These are phyloP conservation scores for Apodemia mormo DNA, from an alignment of 2,888 invertebrate genomes.

Conservation along the genomic window DNA sequence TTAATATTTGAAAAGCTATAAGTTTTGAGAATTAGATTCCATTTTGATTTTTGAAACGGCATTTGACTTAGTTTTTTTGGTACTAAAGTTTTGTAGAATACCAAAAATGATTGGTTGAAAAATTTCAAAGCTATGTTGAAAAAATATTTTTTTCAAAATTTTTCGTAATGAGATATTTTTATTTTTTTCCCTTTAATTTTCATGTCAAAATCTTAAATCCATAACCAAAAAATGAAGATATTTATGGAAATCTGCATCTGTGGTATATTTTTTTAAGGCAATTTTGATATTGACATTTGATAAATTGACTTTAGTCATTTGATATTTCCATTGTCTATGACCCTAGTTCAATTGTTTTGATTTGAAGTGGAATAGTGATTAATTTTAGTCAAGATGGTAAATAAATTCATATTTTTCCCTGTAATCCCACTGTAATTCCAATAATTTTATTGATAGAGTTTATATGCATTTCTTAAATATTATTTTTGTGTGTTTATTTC, in stretches of 20 bases:
- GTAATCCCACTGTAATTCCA: conserved; percentile 48
- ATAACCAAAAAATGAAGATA: no score
- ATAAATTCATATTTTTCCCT: conserved; percentile 51
- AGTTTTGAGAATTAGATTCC: no score
- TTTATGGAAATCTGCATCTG: neutral
- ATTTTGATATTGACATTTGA: conserved; percentile 22
- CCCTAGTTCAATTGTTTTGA: neutral
- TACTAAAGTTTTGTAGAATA: no score
- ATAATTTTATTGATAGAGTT: neutral
- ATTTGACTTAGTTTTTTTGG: no score
- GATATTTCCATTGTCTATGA: neutral
- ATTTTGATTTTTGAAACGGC: no score
- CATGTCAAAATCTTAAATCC: no score
- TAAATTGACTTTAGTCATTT: neutral
- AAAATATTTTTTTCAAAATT: no score
- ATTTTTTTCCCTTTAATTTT: no score
- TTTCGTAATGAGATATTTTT: no score
- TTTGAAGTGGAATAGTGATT: conserved; percentile 45
- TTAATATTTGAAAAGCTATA: no score
- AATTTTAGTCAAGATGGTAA: conserved; percentile 66
- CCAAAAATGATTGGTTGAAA: no score
- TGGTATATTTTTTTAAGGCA: neutral
- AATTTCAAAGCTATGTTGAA: no score
- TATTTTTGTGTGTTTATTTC: conserved; percentile 47
- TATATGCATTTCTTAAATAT: conserved; percentile 36